Percentiles rank a stretch among this genome's conserved stretches.
phyloP scores from a whole-genome alignment of 2,888 invertebrate species.

The Plagodis dolabraria region DNA sequence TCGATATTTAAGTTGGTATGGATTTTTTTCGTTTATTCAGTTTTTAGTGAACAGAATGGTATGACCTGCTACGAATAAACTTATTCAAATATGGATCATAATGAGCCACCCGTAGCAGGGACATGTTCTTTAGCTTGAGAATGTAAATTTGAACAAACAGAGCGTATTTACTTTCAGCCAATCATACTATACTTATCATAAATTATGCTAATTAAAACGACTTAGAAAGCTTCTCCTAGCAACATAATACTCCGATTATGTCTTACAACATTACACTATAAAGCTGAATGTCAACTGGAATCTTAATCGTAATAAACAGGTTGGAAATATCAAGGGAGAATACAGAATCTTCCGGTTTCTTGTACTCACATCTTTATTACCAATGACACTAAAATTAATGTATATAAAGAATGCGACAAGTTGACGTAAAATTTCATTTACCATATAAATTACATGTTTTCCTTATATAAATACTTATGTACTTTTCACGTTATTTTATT shows the following conservation, averaged over 20 bases:
- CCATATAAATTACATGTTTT: background rate
- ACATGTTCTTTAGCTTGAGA: too few species aligned
- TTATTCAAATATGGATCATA: too few species aligned
- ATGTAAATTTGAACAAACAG: too few species aligned
- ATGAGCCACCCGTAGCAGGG: too few species aligned
- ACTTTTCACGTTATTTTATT: too few species aligned
- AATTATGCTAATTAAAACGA: background rate
- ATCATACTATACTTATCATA: too few species aligned
- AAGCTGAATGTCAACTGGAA: slow-evolving; percentile 16
- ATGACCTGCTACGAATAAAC: too few species aligned
- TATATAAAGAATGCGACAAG: background rate
- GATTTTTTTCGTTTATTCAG: too few species aligned
- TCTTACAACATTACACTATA: slow-evolving; percentile 4
- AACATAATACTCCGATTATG: slow-evolving; percentile 15
- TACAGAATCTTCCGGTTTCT: slow-evolving; percentile 37
- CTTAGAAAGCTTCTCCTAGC: slow-evolving; percentile 18
- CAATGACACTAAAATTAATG: slow-evolving; percentile 7
- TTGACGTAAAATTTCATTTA: background rate
- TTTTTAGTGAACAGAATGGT: too few species aligned
- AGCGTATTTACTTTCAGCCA: too few species aligned
- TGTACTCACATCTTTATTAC: slow-evolving; percentile 27
- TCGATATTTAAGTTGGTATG: too few species aligned
- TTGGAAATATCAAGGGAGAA: slow-evolving; percentile 44
- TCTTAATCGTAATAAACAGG: slow-evolving; percentile 24
- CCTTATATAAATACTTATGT: background rate